Evolutionary conservation across 2,797 vertebrate genomes (phyloP).

Genomic region (Lacerta viridis): DNA sequence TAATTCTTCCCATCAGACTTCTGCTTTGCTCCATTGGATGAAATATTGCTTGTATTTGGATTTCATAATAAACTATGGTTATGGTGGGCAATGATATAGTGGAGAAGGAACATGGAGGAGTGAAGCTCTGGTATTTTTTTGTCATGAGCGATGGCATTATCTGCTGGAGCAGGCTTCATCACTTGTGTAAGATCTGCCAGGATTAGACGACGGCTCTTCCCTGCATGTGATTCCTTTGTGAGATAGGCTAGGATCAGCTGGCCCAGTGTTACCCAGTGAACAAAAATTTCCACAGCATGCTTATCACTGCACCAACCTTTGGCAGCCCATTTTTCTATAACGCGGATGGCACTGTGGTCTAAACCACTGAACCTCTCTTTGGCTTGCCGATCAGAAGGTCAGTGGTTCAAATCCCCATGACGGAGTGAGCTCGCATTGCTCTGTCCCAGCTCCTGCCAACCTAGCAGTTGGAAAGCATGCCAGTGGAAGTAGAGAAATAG

Average conservation of each 20-base stretch:
- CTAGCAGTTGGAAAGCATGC: too few species aligned
- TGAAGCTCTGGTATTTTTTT: background rate
- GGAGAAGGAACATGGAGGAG: background rate
- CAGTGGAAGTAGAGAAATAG: too few species aligned
- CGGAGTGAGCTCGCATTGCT: too few species aligned
- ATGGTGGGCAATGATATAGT: background rate
- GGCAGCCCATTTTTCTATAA: background rate
- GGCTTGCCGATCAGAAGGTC: too few species aligned
- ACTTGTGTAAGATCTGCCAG: background rate
- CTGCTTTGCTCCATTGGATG: background rate
- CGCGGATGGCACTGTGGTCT: too few species aligned
- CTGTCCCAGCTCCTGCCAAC: too few species aligned
- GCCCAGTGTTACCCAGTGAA: background rate
- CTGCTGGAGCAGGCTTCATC: too few species aligned
- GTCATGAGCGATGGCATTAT: too few species aligned
- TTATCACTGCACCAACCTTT: background rate
- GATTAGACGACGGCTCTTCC: background rate
- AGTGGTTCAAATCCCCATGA: too few species aligned
- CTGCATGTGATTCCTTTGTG: background rate
- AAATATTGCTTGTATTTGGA: background rate
- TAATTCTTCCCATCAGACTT: background rate
- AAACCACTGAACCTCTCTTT: too few species aligned
- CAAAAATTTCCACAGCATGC: background rate
- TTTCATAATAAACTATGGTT: background rate
- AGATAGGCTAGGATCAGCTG: background rate